Evolutionary conservation across 2,888 invertebrate genomes (phyloP).

Genomic region (Drosophila sordidapex): DNA sequence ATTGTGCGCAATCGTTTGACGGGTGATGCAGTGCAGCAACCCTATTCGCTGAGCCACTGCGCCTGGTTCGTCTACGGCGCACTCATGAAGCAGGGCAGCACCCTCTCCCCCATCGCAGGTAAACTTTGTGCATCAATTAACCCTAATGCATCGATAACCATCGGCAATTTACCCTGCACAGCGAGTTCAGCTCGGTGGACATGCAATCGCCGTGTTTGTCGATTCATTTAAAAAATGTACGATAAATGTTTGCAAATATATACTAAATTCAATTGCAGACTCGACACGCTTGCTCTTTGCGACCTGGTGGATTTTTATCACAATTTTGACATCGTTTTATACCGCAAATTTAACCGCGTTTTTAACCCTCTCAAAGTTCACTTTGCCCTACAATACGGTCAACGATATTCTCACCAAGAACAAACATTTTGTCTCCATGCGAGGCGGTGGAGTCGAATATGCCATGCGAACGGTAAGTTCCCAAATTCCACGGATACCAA

Average conservation of each 20-base stretch:
- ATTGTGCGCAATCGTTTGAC: constrained; percentile 88
- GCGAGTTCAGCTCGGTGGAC: constrained; percentile 14
- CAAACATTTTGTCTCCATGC: constrained; percentile 89
- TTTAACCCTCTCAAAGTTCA: constrained; percentile 93
- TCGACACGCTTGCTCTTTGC: constrained; percentile 93
- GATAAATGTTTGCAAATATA: constrained; percentile 1
- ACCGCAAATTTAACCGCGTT: constrained; percentile 96
- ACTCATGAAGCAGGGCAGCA: constrained; percentile 94
- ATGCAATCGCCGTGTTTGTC: constrained; percentile 62
- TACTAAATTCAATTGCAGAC: constrained; percentile 86
- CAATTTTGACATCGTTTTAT: constrained; percentile 94
- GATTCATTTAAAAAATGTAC: constrained; percentile 48
- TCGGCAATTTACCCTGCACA: constrained; percentile 50
- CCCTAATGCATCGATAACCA: constrained; percentile 61
- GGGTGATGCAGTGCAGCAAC: constrained; percentile 86
- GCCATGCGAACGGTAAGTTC: constrained; percentile 87
- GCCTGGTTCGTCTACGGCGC: constrained; percentile 94
- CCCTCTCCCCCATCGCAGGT: constrained; percentile 92
- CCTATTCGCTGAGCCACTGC: constrained; percentile 89
- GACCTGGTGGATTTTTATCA: constrained; percentile 96
- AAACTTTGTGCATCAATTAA: constrained; percentile 76
- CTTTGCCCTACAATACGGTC: constrained; percentile 90
- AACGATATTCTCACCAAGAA: constrained; percentile 88
- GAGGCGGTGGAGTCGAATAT: constrained; percentile 90
- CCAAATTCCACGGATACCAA: not conserved